Percentiles rank a stretch among this genome's conserved stretches.
phyloP scores from a whole-genome alignment of 2,888 invertebrate species.

The Pasiphila rectangulata region DNA sequence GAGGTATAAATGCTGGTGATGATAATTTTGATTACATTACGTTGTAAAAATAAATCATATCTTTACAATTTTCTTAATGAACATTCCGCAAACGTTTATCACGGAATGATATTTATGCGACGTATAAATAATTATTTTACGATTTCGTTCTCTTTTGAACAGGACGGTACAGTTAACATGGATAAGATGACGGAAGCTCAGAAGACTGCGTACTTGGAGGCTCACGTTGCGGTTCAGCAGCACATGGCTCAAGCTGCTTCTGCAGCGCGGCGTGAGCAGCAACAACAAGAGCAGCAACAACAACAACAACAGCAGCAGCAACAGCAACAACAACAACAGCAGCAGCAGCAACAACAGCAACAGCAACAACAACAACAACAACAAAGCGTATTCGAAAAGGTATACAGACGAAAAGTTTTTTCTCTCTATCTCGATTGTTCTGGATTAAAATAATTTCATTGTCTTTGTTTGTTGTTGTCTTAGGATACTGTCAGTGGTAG shows the following conservation, averaged over 20 bases:
- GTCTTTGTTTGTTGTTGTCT: conserved; percentile 44
- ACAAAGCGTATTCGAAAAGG: conserved; percentile 41
- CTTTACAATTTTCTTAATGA: background rate
- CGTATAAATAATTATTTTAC: no score
- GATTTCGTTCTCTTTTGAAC: conserved; percentile 17
- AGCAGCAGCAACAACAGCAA: conserved; percentile 43
- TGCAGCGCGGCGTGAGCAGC: conserved; percentile 73
- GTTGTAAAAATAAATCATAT: no score
- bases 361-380: conserved; percentile 48
- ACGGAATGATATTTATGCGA: no score
- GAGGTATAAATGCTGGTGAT: no score
- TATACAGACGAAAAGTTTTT: conserved; percentile 17
- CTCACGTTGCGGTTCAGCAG: conserved; percentile 88
- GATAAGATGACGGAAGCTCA: conserved; percentile 89
- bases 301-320: conserved; percentile 42
- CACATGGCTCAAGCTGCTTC: conserved; percentile 88
- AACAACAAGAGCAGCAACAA: conserved; percentile 67
- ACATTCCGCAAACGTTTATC: no score
- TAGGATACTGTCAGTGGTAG: conserved; percentile 39
- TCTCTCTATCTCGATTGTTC: background rate
- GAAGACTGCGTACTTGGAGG: conserved; percentile 87
- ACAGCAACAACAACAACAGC: conserved; percentile 57
- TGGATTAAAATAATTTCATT: no score
- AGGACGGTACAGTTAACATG: conserved; percentile 86
- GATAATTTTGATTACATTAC: no score